Conservation (phyloP, 2,888 invertebrate species). For the Aquatica leii region DNA sequence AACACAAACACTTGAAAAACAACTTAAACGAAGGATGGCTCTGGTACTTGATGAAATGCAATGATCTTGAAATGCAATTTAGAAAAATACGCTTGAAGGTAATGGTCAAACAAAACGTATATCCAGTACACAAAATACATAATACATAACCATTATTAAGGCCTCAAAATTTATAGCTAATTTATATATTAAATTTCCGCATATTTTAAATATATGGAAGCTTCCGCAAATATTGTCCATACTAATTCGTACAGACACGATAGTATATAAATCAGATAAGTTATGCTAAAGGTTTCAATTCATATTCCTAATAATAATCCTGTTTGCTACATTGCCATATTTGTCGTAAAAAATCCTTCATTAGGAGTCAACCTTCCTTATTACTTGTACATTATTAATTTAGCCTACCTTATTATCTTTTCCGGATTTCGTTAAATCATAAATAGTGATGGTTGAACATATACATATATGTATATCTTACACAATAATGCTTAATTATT, state of each 20-base stretch:
- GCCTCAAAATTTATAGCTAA: no score
- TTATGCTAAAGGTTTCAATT: conserved; percentile 18
- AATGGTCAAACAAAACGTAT: no score
- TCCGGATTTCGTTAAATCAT: no score
- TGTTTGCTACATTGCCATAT: conserved; percentile 34
- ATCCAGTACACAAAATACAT: no score
- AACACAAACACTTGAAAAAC: no score
- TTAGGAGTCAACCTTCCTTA: conserved; percentile 28
- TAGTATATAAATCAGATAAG: no score
- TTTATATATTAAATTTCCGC: no score
- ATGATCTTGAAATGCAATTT: no score
- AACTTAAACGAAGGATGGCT: no score
- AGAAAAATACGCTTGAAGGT: no score
- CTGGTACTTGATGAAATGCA: no score
- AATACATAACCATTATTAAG: no score
- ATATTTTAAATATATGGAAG: neutral
- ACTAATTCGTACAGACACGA: neutral
- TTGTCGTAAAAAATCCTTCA: conserved; percentile 36
- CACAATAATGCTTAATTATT: conserved; percentile 13
- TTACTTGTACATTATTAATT: conserved; percentile 10
- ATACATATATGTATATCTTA: neutral
- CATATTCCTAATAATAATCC: conserved; percentile 36
- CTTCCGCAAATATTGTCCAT: neutral
- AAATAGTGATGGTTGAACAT: neutral
- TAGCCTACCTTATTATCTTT: neutral